phyloP scores from a whole-genome alignment of 2,797 vertebrate species.

The Graptemys geographica region DNA sequence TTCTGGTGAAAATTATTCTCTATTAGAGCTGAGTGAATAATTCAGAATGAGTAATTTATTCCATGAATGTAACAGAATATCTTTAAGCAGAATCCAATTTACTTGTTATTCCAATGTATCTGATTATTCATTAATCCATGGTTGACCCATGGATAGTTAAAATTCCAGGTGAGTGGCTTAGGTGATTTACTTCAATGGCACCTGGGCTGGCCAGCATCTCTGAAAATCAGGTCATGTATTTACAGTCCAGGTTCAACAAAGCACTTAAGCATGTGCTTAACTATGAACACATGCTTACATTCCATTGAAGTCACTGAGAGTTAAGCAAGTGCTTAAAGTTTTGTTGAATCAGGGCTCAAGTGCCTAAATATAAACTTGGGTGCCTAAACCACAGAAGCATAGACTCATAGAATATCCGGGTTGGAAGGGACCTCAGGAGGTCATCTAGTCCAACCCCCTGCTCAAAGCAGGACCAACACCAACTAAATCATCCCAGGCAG shows the following conservation, averaged over 20 bases:
- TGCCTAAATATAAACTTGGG: not conserved
- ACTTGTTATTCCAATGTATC: not conserved
- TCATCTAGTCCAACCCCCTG: too few relatives aligned
- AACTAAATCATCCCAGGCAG: too few relatives aligned
- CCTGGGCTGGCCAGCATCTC: not conserved
- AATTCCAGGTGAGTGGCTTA: not conserved
- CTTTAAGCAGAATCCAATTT: not conserved
- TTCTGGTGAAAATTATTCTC: not conserved
- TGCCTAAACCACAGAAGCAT: not conserved
- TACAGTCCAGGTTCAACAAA: not conserved
- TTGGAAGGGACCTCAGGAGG: too few relatives aligned
- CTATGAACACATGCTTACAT: not conserved
- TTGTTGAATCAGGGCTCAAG: not conserved
- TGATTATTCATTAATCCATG: not conserved
- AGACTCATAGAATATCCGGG: too few relatives aligned
- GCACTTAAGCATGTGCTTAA: not conserved
- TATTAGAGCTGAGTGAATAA: slow-evolving; percentile 1
- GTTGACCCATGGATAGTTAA: not conserved
- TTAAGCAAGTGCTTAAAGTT: not conserved
- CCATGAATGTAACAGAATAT: not conserved
- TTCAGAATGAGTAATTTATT: not conserved
- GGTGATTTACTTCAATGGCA: not conserved
- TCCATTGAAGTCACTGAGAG: not conserved
- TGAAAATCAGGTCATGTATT: not conserved
- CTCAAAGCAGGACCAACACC: too few relatives aligned